A percentile compares a stretch with the other conserved stretches of the same genome.
phyloP scores from a whole-genome alignment of 2,113 vertebrate genomes.

The Pluvianellus socialis region DNA sequence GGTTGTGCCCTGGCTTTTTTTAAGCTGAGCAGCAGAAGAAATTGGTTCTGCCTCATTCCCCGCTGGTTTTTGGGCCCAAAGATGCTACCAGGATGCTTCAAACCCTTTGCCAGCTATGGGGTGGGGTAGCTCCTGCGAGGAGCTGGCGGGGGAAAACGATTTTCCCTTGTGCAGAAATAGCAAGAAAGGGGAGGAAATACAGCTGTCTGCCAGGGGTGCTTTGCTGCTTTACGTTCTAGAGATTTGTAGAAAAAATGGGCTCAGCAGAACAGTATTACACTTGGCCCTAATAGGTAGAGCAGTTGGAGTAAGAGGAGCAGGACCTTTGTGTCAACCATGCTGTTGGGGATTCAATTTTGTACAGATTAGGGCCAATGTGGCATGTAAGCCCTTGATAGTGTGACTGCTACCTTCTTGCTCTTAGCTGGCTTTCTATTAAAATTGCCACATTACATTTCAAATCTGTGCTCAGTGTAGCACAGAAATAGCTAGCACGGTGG shows the following conservation, averaged over 20 bases:
- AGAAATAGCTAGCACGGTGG: neutral
- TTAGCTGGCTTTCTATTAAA: neutral
- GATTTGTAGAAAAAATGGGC: neutral
- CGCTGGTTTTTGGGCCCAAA: neutral
- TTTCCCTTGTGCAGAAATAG: fast-evolving
- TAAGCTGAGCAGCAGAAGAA: neutral
- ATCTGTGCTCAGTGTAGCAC: neutral
- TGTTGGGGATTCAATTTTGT: neutral
- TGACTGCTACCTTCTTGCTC: neutral
- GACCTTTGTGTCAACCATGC: neutral
- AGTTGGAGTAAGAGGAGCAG: neutral
- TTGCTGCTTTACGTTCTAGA: neutral
- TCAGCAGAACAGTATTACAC: fast-evolving
- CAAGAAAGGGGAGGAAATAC: neutral
- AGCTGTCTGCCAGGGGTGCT: neutral
- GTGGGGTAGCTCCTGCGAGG: fast-evolving
- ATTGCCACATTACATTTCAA: neutral
- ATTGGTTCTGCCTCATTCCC: neutral
- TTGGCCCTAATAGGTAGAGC: neutral
- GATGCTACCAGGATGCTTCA: neutral
- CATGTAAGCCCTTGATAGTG: neutral
- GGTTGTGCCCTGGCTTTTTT: neutral
- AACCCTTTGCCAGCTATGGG: neutral
- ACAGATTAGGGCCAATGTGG: neutral
- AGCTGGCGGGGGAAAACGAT: neutral